Evolutionary conservation across 2,113 vertebrate species (phyloP), one percentile per base, ranked within the genome.

Genomic region (Aegotheles bennettii): DNA sequence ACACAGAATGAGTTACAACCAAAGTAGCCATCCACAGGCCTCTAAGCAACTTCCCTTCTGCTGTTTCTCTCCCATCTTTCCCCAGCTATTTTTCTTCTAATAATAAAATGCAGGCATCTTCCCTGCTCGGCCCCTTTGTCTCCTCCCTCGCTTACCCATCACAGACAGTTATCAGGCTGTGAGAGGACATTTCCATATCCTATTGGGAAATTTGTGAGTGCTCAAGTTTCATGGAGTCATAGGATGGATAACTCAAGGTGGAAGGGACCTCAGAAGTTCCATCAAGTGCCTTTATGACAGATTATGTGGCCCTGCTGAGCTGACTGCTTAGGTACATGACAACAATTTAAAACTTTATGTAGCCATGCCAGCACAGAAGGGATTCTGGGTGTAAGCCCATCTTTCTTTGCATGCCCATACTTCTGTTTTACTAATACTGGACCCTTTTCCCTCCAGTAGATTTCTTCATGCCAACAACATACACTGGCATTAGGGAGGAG

Each of bases 161-260:
- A 1, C 33, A 48, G 61, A 5, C 21, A 11, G 36, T 60, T 48
- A 40, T 16, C 40, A 71, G 43, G 53, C 40, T 56, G 10, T 54
- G 7, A 75, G 63, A 68, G 28, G 21, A 25, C 31, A 15, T n/a
- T 63, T 73, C 48, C 11, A 7, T 20, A 59, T 9, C 43, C 43
- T 33, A 1, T 38, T 20, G 16, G 0, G 1, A 36, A 16, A 35
- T 36, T 3, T 2, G 4, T 33, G 36, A 81, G 26, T 29, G 35
- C 23, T 73, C 6, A 2, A 13, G 25, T 28, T 54, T 50, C 51
- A 13, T 8, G 35, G 15, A 25, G 17, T n/a, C 14, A 1, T 3
- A 28, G 43, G 40, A 31, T 61, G 7, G 24, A 13, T 48, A 53
- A 48, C 16, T 54, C 19, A 26, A 36, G 60, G 29, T 38, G 23